Evolutionary conservation across 1,140 invertebrate species (phyloP).

Genomic region (Anthonomus grandis): DNA sequence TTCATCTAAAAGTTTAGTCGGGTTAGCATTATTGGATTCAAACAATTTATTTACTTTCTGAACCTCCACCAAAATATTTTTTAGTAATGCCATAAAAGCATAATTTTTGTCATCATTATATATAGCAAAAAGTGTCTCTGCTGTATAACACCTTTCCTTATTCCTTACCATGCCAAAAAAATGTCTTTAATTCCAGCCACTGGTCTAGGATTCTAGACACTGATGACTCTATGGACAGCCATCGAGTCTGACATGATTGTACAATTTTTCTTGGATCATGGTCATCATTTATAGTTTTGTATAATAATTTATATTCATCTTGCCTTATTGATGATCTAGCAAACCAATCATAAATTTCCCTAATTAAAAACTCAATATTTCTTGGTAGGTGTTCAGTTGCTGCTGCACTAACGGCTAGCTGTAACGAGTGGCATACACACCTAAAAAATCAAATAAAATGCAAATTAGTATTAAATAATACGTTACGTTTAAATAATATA

Average conservation of each 20-base stretch:
- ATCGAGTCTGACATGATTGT: slow-evolving; percentile 44
- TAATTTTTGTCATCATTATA: too few species aligned
- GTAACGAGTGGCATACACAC: slow-evolving; percentile 19
- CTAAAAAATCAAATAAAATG: too few species aligned
- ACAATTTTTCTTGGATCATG: slow-evolving; percentile 44
- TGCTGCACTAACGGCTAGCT: slow-evolving; percentile 16
- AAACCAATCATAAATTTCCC: slow-evolving; percentile 48
- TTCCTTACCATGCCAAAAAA: slow-evolving; percentile 10
- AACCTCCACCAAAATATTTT: slow-evolving; percentile 10
- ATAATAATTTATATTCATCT: slow-evolving; percentile 39
- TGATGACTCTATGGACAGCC: slow-evolving; percentile 44
- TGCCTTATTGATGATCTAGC: slow-evolving; percentile 27
- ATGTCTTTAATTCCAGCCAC: slow-evolving; percentile 42
- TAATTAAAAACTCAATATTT: slow-evolving; percentile 46
- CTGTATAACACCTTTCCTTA: background rate
- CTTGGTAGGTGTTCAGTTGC: slow-evolving; percentile 36
- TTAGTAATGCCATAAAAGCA: slow-evolving; percentile 17
- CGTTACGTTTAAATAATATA: too few species aligned
- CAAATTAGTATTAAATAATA: too few species aligned
- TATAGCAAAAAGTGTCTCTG: slow-evolving; percentile 11
- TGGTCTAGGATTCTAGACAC: slow-evolving; percentile 32
- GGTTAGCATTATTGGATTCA: slow-evolving; percentile 5
- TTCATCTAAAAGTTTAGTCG: slow-evolving; percentile 14
- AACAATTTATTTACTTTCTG: too few species aligned
- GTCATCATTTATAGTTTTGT: slow-evolving; percentile 42